Percentiles rank a stretch among this genome's conserved stretches.
phyloP scores from a whole-genome alignment of 2,888 invertebrate species.

The Lasioglossum vierecki region DNA sequence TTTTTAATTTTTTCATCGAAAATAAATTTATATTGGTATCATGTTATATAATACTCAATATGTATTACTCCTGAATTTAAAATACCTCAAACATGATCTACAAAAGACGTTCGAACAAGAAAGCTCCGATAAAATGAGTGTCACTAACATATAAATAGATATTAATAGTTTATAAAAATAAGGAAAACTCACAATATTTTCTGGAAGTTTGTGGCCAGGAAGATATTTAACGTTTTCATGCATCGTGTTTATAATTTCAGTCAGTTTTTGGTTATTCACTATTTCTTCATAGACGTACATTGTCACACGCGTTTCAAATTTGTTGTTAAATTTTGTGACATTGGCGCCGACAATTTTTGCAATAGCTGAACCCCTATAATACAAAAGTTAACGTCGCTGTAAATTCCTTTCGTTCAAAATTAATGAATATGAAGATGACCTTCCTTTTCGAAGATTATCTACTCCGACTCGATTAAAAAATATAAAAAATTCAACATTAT shows the following conservation, averaged over 20 bases:
- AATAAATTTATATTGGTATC: neutral
- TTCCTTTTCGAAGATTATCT: neutral
- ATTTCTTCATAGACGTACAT: slow-evolving; percentile 99
- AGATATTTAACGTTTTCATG: slow-evolving; percentile 99
- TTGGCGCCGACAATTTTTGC: slow-evolving; percentile 99
- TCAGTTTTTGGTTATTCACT: slow-evolving; percentile 96
- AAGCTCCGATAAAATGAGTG: neutral
- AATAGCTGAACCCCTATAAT: slow-evolving; percentile 96
- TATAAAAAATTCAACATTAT: neutral
- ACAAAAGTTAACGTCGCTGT: slow-evolving; percentile 29
- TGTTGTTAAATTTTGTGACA: slow-evolving; percentile 89
- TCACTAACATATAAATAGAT: neutral
- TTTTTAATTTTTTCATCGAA: neutral
- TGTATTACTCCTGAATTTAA: neutral
- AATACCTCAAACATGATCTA: neutral
- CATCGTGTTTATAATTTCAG: slow-evolving; percentile 98
- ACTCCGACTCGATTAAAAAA: neutral
- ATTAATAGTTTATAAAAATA: neutral
- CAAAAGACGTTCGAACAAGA: neutral
- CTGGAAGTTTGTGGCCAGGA: slow-evolving; percentile 96
- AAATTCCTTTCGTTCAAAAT: neutral
- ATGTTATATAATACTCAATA: neutral
- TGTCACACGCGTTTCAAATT: slow-evolving; percentile 94
- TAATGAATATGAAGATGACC: neutral
- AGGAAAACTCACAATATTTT: slow-evolving; percentile 94